These are phyloP conservation scores for Oxycera nigricornis DNA, from an alignment of 2,888 invertebrate genomes.

Conservation along the genomic window DNA sequence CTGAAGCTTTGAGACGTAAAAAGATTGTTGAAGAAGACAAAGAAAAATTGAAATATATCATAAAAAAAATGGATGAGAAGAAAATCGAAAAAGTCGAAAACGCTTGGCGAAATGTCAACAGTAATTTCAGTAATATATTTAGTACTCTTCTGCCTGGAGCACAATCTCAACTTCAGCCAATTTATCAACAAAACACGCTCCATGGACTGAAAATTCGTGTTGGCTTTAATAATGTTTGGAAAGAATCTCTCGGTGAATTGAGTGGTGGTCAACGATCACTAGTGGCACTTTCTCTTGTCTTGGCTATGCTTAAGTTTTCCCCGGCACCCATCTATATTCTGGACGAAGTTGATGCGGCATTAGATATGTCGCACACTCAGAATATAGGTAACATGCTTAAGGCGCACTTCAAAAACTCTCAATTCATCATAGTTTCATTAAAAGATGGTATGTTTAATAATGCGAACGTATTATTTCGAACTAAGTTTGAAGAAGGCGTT, in stretches of 20 bases:
- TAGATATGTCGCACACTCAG: slow-evolving; percentile 97
- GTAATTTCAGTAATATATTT: slow-evolving; percentile 95
- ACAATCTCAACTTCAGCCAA: slow-evolving; percentile 80
- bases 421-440: slow-evolving; percentile 97
- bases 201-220: slow-evolving; percentile 92
- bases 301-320: slow-evolving; percentile 95
- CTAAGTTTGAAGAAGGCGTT: slow-evolving; percentile 93
- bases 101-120: slow-evolving; percentile 88
- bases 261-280: slow-evolving; percentile 97
- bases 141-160: slow-evolving; percentile 89
- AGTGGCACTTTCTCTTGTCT: slow-evolving; percentile 93
- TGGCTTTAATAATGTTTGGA: slow-evolving; percentile 93
- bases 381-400: slow-evolving; percentile 97
- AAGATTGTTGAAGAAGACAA: slow-evolving; percentile 80
- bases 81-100: slow-evolving; percentile 81
- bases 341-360: slow-evolving; percentile 98
- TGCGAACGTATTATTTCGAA: slow-evolving; percentile 95
- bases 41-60: slow-evolving; percentile 76
- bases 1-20: slow-evolving; percentile 71
- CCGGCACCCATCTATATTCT: slow-evolving; percentile 98
- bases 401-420: slow-evolving; percentile 85
- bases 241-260: slow-evolving; percentile 93
- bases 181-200: slow-evolving; percentile 59
- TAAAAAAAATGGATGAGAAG: slow-evolving; percentile 88
- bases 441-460: slow-evolving; percentile 99